A percentile compares a stretch with the other conserved stretches of the same genome.
These are phyloP conservation scores for Dasyurus viverrinus DNA, from an alignment of 2,113 vertebrate genomes.

Conservation along the genomic window DNA sequence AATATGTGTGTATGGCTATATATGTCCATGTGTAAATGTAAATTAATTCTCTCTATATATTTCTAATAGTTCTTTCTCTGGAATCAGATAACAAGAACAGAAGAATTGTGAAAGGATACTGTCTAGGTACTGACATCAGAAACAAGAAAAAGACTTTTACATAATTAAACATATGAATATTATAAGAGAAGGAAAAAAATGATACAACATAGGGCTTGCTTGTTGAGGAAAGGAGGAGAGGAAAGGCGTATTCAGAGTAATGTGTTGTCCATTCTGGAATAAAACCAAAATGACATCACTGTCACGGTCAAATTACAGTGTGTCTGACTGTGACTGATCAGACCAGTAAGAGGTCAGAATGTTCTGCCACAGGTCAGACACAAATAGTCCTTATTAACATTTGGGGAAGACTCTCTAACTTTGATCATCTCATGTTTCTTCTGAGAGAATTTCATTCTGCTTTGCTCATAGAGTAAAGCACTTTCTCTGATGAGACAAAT, in stretches of 20 bases:
- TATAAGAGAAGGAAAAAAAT: not conserved
- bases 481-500: not conserved
- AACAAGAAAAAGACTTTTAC: conserved; percentile 28
- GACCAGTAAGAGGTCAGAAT: too few relatives aligned
- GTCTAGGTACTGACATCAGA: conserved; percentile 58
- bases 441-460: too few relatives aligned
- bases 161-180: conserved; percentile 18
- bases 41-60: not conserved
- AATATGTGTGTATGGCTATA: too few relatives aligned
- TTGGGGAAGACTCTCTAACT: too few relatives aligned
- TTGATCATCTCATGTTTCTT: too few relatives aligned
- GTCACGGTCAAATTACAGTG: too few relatives aligned
- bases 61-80: not conserved
- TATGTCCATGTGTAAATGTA: not conserved
- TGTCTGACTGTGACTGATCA: too few relatives aligned
- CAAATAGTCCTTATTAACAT: too few relatives aligned
- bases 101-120: conserved; percentile 28
- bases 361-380: too few relatives aligned
- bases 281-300: too few relatives aligned
- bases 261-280: not conserved
- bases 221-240: not conserved
- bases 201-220: not conserved
- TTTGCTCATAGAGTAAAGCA: too few relatives aligned
- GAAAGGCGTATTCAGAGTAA: not conserved
- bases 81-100: not conserved